Base-by-base conservation (phyloP, 2,888 invertebrate genomes). In the Drosophila austrosaltans region DNA sequence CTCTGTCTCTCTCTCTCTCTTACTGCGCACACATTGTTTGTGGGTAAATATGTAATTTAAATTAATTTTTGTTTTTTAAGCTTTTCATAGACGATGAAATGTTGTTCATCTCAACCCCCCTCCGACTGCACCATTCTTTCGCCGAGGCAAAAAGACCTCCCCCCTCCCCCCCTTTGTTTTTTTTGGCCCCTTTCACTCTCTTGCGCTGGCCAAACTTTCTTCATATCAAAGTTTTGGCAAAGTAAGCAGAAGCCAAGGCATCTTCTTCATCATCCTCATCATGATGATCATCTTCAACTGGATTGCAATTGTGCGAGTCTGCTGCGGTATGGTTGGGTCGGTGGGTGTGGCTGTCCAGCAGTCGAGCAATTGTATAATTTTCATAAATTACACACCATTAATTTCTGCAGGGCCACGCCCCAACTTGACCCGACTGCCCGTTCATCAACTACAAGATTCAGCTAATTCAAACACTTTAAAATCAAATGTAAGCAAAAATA, bases 1-100 rank as follows among this genome's bases (percentile, higher is more conserved):
- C 20, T 28, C 53, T 28, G 56, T 48, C 48, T 48, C 48, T 25
- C 53, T 25, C 53, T 48, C 10, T 48, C 25, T 25, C 61, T 25
- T 68, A 67, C 80, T 72, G 54, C 42, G 16, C 54, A 71, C 67
- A 64, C 76, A 78, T 83, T 86, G 84, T 83, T 81, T 86, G 79
- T 72, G 72, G 72, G 72, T 78, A 83, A 83, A 83, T 83, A 84
- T 87, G 83, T 87, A 87, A 87, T 83, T 83, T 83, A 87, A 83
- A 83, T 83, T 87, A 87, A 83, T 87, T 84, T 87, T 87, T 83
- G 84, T 87, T 82, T 83, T 81, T 83, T 87, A 81, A 81, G 83
- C 87, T 76, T 79, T 72, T 77, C 81, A 75, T 82, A 79, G 83
- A 77, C 79, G 77, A 77, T 83, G 87, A 86, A 83, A 79, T 78